Conservation (phyloP, 2,888 invertebrate species). For the Sturmia bella region DNA sequence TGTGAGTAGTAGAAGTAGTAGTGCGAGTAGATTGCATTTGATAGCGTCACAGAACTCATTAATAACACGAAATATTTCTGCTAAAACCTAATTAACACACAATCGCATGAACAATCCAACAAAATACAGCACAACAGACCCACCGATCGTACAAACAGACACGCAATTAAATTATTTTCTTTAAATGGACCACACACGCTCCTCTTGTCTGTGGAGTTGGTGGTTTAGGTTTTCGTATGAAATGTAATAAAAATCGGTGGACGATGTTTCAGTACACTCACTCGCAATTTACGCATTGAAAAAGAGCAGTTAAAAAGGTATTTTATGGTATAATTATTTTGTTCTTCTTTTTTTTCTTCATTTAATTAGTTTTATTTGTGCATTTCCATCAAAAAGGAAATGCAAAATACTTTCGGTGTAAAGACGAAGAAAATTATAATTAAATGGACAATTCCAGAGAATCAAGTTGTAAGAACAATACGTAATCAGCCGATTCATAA, state of each 20-base stretch:
- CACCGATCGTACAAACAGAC: constrained; percentile 28
- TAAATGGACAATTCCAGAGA: constrained; percentile 17
- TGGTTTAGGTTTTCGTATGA: not conserved
- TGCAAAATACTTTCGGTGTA: constrained; percentile 21
- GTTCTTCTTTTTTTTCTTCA: not conserved
- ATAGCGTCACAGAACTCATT: constrained; percentile 67
- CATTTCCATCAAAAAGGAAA: constrained; percentile 39
- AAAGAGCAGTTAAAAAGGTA: not conserved
- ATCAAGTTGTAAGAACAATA: constrained; percentile 19
- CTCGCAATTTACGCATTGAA: constrained; percentile 1
- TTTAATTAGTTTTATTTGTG: constrained; percentile 15
- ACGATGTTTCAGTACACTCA: not conserved
- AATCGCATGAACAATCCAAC: constrained; percentile 42
- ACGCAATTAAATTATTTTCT: constrained; percentile 62
- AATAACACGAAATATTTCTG: constrained; percentile 70
- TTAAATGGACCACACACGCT: constrained; percentile 57
- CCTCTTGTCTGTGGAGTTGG: not conserved
- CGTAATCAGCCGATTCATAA: not conserved
- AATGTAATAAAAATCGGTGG: not conserved
- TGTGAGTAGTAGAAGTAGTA: not conserved
- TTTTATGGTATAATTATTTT: constrained; percentile 43
- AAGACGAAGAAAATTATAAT: constrained; percentile 11
- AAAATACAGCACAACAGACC: constrained; percentile 18
- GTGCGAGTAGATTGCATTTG: constrained; percentile 59
- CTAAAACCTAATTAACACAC: constrained; percentile 68